A percentile compares a stretch with the other conserved stretches of the same genome.
phyloP scores from a whole-genome alignment of 2,113 vertebrate genomes.

The Lethenteron camtschaticum region DNA sequence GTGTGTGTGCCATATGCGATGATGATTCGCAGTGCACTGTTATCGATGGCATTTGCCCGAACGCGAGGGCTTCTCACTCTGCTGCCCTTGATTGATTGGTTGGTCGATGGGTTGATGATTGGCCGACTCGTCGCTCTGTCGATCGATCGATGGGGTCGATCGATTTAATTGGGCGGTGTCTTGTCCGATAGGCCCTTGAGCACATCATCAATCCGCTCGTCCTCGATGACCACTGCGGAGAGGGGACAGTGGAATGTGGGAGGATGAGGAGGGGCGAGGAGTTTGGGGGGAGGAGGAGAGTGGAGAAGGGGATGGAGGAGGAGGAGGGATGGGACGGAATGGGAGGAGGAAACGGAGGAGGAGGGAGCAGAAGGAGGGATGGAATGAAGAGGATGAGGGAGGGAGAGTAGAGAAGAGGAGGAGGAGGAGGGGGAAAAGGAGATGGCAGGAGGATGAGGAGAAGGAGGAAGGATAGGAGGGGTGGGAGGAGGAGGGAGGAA shows the following conservation, averaged over 20 bases:
- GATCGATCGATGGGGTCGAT: too few relatives aligned
- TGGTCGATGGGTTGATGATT: too few relatives aligned
- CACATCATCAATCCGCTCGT: constrained; percentile 96
- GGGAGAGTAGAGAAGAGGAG: constrained; percentile 13
- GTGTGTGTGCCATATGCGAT: too few relatives aligned
- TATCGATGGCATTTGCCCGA: too few relatives aligned
- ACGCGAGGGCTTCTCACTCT: too few relatives aligned
- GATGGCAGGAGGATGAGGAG: not conserved
- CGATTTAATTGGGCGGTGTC: constrained; percentile 34
- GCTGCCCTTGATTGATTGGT: too few relatives aligned
- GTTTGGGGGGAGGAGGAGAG: constrained; percentile 6
- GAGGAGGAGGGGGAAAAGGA: constrained; percentile 6
- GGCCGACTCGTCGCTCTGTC: too few relatives aligned
- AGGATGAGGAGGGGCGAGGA: not conserved
- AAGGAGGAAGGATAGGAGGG: constrained; percentile 9
- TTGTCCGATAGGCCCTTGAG: constrained; percentile 95
- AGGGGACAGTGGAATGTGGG: constrained; percentile 9
- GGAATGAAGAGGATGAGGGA: not conserved
- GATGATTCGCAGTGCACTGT: too few relatives aligned
- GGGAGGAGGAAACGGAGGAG: constrained; percentile 9
- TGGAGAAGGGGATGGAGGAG: constrained; percentile 1
- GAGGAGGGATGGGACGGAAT: constrained; percentile 3
- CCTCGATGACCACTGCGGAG: constrained; percentile 84
- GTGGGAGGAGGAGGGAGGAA: not conserved
- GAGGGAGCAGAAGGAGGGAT: not conserved